Evolutionary conservation across 2,797 vertebrate species (phyloP).

Genomic region (Spheniscus humboldti): DNA sequence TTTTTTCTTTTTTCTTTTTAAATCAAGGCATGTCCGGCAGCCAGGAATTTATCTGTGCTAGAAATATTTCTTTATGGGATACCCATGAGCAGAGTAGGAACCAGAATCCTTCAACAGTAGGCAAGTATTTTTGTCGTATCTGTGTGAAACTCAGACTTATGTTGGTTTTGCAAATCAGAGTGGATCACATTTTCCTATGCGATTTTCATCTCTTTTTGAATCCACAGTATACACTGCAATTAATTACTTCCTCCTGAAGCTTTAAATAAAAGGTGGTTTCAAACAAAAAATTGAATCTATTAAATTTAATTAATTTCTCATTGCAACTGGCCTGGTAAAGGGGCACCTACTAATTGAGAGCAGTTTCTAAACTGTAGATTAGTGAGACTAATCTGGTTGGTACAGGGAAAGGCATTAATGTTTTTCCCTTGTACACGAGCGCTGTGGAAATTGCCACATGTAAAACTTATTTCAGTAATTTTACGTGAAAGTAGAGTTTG

Average conservation of each 20-base stretch:
- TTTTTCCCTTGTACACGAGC: background rate
- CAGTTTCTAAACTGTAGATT: background rate
- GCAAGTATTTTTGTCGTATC: background rate
- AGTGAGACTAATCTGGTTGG: background rate
- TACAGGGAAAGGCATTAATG: background rate
- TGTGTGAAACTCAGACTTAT: background rate
- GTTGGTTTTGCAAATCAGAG: background rate
- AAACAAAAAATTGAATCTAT: slow-evolving; percentile 65
- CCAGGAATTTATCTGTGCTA: background rate
- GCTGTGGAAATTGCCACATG: background rate
- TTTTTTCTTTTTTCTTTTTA: background rate
- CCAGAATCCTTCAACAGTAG: background rate
- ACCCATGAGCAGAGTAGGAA: background rate
- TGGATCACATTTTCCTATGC: background rate
- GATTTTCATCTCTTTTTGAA: slow-evolving; percentile 18
- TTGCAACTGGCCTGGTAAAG: slow-evolving; percentile 21
- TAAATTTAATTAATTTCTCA: slow-evolving; percentile 71
- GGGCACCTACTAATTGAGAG: slow-evolving; percentile 19
- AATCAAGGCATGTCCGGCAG: background rate
- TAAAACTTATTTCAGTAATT: background rate
- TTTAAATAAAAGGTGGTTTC: slow-evolving; percentile 69
- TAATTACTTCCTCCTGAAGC: slow-evolving; percentile 70
- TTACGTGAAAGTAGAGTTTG: background rate
- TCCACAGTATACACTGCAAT: slow-evolving; percentile 60
- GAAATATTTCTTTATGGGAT: background rate